Percentiles rank a stretch among this genome's conserved stretches.
These are phyloP conservation scores for Chirona hameri DNA, from an alignment of 2,888 invertebrate species.

Conservation along the genomic window DNA sequence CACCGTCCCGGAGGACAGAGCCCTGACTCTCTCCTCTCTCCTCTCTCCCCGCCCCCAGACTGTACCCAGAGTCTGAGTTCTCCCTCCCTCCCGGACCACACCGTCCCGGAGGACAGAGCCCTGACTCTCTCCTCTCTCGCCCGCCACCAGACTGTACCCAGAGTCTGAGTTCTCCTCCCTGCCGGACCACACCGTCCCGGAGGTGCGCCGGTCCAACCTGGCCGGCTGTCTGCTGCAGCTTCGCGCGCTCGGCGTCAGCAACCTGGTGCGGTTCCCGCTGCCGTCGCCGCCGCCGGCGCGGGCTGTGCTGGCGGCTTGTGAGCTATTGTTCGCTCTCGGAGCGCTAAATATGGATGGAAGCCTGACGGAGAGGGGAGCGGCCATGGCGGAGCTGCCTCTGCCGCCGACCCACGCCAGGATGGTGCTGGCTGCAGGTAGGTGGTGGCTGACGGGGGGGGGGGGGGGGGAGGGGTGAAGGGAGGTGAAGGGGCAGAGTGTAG, in stretches of 20 bases:
- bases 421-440: slow-evolving; percentile 38
- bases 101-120: slow-evolving; percentile 71
- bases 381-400: slow-evolving; percentile 89
- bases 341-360: slow-evolving; percentile 74
- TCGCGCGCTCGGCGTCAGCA: slow-evolving; percentile 90
- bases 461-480: no score
- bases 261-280: slow-evolving; percentile 85
- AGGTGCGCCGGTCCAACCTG: slow-evolving; percentile 86
- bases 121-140: neutral
- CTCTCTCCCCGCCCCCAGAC: no score
- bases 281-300: slow-evolving; percentile 88
- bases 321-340: slow-evolving; percentile 78
- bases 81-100: slow-evolving; percentile 51
- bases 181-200: slow-evolving; percentile 71
- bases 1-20: slow-evolving; percentile 89
- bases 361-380: slow-evolving; percentile 70
- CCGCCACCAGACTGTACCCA: slow-evolving; percentile 61
- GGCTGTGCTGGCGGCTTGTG: slow-evolving; percentile 76
- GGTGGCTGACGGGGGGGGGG: no score
- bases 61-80: neutral
- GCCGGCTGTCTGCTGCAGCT: slow-evolving; percentile 79
- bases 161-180: slow-evolving; percentile 72
- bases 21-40: no score
- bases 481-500: no score
- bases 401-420: slow-evolving; percentile 82